Evolutionary conservation across 1,140 invertebrate species (phyloP).

Genomic region (Trichonephila clavipes): DNA sequence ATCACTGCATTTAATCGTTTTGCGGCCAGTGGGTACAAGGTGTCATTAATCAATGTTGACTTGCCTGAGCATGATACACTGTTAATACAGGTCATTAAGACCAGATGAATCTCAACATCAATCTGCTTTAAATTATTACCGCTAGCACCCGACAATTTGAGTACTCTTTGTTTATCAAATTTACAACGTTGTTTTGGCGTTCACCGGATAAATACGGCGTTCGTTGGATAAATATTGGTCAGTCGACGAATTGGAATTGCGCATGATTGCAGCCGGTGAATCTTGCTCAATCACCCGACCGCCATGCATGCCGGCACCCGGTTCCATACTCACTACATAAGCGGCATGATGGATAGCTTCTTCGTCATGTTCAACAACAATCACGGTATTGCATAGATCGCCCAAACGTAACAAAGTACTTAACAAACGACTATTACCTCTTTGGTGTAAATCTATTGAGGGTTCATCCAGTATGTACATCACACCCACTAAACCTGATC

Average conservation of each 20-base stretch:
- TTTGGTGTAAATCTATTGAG: conserved; percentile 80
- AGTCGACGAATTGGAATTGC: conserved; percentile 72
- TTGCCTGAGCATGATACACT: no score
- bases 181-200: no score
- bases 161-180: neutral
- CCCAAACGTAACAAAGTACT: conserved; percentile 78
- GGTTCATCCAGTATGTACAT: conserved; percentile 80
- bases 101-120: neutral
- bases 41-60: no score
- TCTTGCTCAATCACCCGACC: conserved; percentile 79
- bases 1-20: no score
- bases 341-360: conserved; percentile 80
- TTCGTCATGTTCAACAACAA: conserved; percentile 81
- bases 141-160: neutral
- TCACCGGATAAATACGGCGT: neutral
- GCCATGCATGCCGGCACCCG: conserved; percentile 79
- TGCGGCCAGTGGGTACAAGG: no score
- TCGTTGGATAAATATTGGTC: neutral
- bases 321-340: conserved; percentile 80
- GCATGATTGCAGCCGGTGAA: conserved; percentile 77
- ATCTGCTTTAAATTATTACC: neutral
- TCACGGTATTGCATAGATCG: conserved; percentile 80
- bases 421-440: conserved; percentile 79
- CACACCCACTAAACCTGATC: conserved; percentile 79
- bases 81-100: neutral